phyloP scores from a whole-genome alignment of 2,113 vertebrate genomes.

The Tringa solitaria region DNA sequence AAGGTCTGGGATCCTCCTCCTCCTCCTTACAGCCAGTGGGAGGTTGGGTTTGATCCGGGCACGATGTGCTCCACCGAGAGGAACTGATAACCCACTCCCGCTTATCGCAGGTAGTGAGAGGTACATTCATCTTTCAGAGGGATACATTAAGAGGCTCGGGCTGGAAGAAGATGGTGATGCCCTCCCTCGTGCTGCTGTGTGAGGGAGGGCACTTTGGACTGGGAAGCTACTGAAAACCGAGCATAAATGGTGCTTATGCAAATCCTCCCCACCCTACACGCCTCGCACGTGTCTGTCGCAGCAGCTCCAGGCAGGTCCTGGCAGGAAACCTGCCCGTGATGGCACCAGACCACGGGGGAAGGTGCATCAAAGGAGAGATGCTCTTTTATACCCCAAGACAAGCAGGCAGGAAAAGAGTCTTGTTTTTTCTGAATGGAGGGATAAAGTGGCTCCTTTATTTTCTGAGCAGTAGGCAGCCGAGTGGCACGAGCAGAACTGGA shows the following conservation, averaged over 20 bases:
- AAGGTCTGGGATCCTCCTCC: neutral
- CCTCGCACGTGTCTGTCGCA: accelerated
- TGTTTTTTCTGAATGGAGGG: neutral
- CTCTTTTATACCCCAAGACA: neutral
- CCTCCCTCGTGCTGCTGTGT: neutral
- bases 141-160: accelerated
- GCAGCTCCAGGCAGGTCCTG: neutral
- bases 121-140: neutral
- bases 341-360: accelerated
- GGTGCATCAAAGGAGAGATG: neutral
- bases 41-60: neutral
- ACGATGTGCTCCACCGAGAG: accelerated
- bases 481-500: neutral
- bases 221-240: neutral
- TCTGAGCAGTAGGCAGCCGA: accelerated
- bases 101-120: accelerated
- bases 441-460: neutral
- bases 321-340: neutral
- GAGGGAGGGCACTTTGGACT: neutral
- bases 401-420: neutral
- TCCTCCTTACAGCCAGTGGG: neutral
- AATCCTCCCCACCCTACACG: neutral
- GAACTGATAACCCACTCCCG: accelerated
- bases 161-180: neutral
- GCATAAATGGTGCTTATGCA: neutral